Evolutionary conservation across 2,113 vertebrate genomes (phyloP).

Genomic region (Aegithalos caudatus): DNA sequence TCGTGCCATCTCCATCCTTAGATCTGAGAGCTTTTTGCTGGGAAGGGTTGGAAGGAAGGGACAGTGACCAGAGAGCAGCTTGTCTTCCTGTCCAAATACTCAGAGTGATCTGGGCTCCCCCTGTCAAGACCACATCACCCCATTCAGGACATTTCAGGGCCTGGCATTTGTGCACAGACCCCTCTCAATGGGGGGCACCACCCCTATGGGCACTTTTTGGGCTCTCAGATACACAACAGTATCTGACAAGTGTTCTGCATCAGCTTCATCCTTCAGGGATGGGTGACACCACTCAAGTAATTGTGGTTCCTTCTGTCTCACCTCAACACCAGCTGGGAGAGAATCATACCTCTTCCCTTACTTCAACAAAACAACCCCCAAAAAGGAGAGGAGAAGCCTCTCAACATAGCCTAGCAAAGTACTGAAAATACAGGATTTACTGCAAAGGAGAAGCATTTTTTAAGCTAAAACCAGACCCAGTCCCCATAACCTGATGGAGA

Average conservation of each 20-base stretch:
- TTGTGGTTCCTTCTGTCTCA: background rate
- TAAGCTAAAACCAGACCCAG: background rate
- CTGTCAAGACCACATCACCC: background rate
- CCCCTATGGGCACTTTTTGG: fast-evolving
- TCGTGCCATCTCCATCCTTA: background rate
- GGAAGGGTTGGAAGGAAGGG: background rate
- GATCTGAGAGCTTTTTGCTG: background rate
- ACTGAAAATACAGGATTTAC: background rate
- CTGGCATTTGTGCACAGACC: background rate
- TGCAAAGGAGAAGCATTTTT: background rate
- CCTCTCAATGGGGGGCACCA: background rate
- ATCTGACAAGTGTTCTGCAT: background rate
- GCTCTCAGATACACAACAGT: background rate
- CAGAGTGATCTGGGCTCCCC: fast-evolving
- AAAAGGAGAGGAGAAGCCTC: background rate
- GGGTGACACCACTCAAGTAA: background rate
- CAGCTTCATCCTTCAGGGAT: background rate
- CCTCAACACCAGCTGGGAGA: background rate
- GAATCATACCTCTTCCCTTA: background rate
- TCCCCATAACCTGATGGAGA: background rate
- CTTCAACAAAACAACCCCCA: background rate
- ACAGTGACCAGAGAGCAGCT: background rate
- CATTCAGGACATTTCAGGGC: background rate
- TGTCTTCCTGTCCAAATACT: background rate
- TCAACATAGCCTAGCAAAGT: background rate